Percentiles rank a stretch among this genome's conserved stretches.
These are phyloP conservation scores for Zoroaster sp. DNA, from an alignment of 53 echinoderm and acorn worm genomes.

Conservation along the genomic window DNA sequence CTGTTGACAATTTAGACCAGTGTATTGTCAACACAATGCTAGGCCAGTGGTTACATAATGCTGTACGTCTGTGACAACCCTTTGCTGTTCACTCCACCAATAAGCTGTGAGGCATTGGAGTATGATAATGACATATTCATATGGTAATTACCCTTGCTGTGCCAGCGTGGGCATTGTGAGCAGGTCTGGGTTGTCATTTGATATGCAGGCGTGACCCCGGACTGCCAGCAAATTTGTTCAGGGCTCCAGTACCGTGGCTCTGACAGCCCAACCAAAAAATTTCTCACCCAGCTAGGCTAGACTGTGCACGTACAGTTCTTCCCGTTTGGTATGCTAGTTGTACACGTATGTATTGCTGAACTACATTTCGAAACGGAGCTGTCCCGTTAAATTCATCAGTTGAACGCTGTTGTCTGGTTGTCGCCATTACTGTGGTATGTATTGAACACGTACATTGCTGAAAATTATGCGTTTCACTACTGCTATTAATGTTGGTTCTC, in stretches of 20 bases:
- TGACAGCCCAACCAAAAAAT: background rate
- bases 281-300: background rate
- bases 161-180: conserved; percentile 64
- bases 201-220: conserved; percentile 69
- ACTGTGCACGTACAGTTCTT: background rate
- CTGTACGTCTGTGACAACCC: conserved; percentile 7
- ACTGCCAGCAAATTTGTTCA: conserved; percentile 38
- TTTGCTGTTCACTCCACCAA: conserved; percentile 14
- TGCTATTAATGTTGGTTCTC: background rate
- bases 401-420: background rate
- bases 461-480: background rate
- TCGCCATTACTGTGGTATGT: conserved; percentile 29
- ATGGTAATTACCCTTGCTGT: conserved; percentile 53
- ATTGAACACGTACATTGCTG: background rate
- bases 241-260: background rate
- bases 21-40: conserved; percentile 34
- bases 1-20: background rate
- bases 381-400: conserved; percentile 9
- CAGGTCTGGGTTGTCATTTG: conserved; percentile 43
- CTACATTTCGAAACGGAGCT: background rate
- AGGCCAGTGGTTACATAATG: conserved; percentile 34
- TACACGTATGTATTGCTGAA: background rate
- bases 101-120: conserved; percentile 21
- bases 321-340: background rate
- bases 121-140: conserved; percentile 65